These are phyloP conservation scores for Intellagama lesueurii DNA, from an alignment of 2,797 vertebrate genomes.

Conservation along the genomic window DNA sequence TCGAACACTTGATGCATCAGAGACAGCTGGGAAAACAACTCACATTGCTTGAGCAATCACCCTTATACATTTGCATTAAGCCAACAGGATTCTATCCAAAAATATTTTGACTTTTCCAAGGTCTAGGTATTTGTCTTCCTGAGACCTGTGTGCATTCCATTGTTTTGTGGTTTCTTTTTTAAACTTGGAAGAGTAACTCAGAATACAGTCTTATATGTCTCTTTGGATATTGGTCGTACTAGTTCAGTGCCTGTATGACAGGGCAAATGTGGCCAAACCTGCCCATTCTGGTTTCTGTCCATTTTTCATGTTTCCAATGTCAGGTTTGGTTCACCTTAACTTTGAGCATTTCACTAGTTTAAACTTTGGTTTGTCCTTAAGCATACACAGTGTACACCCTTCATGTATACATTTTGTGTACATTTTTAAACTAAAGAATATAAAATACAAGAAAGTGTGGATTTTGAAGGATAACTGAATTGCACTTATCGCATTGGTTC, in stretches of 20 bases:
- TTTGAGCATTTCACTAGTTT: neutral
- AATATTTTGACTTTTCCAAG: too few species aligned
- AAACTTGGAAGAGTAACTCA: neutral
- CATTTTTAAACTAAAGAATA: too few species aligned
- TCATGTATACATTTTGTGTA: too few species aligned
- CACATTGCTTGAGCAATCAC: too few species aligned
- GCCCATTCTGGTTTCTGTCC: neutral
- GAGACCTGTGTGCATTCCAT: neutral
- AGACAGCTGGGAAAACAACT: too few species aligned
- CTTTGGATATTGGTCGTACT: neutral
- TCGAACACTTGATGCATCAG: neutral
- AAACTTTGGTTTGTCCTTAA: neutral
- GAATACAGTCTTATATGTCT: neutral
- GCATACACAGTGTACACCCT: neutral
- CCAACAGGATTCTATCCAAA: too few species aligned
- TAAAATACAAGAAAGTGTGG: too few species aligned
- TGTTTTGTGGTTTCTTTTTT: neutral
- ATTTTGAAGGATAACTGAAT: too few species aligned
- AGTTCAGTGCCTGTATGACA: neutral
- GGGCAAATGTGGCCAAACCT: neutral
- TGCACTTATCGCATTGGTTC: too few species aligned
- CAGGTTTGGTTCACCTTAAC: neutral
- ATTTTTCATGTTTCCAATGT: neutral
- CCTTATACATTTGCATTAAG: too few species aligned
- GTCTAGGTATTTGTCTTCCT: too few species aligned